Evolutionary conservation across 2,888 invertebrate species (phyloP), one percentile per base, ranked within the genome.

Genomic region (Protophormia terraenovae): DNA sequence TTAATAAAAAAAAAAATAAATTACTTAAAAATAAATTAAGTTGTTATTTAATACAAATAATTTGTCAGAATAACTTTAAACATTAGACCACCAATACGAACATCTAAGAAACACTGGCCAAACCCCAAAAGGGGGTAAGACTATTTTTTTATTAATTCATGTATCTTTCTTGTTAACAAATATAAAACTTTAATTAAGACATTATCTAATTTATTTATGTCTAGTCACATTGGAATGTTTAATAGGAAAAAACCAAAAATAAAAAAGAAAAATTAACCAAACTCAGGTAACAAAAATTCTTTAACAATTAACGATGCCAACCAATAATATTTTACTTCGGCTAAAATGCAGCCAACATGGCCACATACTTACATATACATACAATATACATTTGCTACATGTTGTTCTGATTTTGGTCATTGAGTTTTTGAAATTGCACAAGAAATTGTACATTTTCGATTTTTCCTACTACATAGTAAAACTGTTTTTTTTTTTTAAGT

Each of bases 111-210:
- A 22, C 5, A 32, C 29, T 67, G 29, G 19, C 29, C 62, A 62
- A 53, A 50, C 32, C 72, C n/a, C 73, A 79, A 79, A 76, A 67
- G 58, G 22, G 58, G 29, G 19, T 55, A 60, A 32, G 29, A 47
- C n/a, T 60, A 41, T 62, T 38, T 35, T 62, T 78, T 77, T 55
- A 10, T 29, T 38, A 5, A 47, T n/a, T 41, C n/a, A 27, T 29
- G 47, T 50, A 1, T 78, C 45, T 32, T 22, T 50, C 22, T 81
- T 38, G 69, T 29, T 69, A n/a, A 60, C 62, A 69, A n/a, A n/a
- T n/a, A n/a, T n/a, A n/a, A n/a, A n/a, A 32, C 64, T 62, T 82
- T 85, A 82, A 85, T 85, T 85, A 82, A 85, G 85, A 82, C 85
- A 85, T 85, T 85, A 84, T 77, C 77, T 77, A 35, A 75, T 78